Evolutionary conservation across 2,888 invertebrate genomes (phyloP).

Genomic region (Latrodectus elegans): DNA sequence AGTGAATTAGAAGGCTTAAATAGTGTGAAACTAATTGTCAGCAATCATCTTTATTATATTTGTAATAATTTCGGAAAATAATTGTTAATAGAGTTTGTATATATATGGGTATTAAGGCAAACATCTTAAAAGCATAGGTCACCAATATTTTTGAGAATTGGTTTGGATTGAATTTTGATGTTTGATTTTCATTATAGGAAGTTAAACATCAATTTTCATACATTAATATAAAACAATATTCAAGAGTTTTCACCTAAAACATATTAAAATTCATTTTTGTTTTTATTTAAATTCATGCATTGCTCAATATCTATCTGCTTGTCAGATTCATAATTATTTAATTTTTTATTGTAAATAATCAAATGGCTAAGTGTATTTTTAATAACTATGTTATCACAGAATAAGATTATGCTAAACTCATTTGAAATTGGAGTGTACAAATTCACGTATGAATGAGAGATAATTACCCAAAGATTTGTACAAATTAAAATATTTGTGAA

Average conservation of each 20-base stretch:
- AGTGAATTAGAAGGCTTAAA: too few species aligned
- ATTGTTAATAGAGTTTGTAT: too few species aligned
- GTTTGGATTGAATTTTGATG: too few species aligned
- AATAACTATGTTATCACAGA: constrained; percentile 13
- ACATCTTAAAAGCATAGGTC: too few species aligned
- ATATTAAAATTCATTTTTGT: not conserved
- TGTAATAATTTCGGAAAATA: too few species aligned
- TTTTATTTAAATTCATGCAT: constrained; percentile 6
- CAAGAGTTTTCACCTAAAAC: not conserved
- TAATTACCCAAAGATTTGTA: constrained; percentile 49
- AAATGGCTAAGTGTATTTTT: constrained; percentile 17
- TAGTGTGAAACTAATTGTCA: too few species aligned
- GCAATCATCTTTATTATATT: too few species aligned
- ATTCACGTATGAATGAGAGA: constrained; percentile 14
- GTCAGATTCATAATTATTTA: constrained; percentile 43
- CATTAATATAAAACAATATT: too few species aligned
- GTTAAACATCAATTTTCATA: too few species aligned
- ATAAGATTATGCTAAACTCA: constrained; percentile 6
- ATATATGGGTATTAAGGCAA: too few species aligned
- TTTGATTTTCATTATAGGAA: too few species aligned
- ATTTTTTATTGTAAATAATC: constrained; percentile 24
- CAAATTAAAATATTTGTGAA: constrained; percentile 25
- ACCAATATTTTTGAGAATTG: too few species aligned
- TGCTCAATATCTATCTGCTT: constrained; percentile 53
- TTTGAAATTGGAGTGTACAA: constrained; percentile 30